Conservation (phyloP, 2,888 invertebrate genomes). For the Laspeyria flexula region DNA sequence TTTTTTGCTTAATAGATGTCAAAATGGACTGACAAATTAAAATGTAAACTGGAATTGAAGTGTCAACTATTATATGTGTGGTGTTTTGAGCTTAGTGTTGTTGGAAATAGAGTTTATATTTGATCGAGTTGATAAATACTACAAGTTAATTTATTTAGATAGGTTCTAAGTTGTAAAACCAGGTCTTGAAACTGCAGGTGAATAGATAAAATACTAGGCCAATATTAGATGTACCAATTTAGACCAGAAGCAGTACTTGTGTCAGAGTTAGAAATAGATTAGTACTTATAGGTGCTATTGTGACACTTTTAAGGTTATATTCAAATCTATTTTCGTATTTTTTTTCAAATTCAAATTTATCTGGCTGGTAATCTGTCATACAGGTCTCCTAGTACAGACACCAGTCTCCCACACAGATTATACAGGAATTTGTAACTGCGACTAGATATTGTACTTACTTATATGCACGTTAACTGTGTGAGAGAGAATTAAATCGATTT, state of each 20-base stretch:
- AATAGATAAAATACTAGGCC: not conserved
- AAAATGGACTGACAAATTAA: not conserved
- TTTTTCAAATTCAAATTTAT: no score
- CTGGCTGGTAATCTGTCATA: no score
- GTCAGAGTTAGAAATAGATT: no score
- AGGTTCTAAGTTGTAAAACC: slow-evolving; percentile 2
- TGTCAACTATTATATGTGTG: not conserved
- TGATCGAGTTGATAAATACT: not conserved
- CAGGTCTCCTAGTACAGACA: no score
- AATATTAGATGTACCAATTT: not conserved
- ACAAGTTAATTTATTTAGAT: not conserved
- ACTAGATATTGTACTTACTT: no score
- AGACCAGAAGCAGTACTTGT: not conserved
- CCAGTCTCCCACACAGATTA: no score
- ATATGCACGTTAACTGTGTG: no score
- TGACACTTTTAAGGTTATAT: no score
- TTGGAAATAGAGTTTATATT: not conserved
- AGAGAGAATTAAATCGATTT: no score
- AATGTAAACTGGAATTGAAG: not conserved
- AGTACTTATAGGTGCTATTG: no score
- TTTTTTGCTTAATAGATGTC: not conserved
- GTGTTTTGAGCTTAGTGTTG: not conserved
- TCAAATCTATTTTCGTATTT: no score
- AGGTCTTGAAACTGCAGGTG: slow-evolving; percentile 5
- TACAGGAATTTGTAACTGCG: no score